These are phyloP conservation scores for Teleopsis dalmanni DNA, from an alignment of 1,140 invertebrate genomes.

Conservation along the genomic window DNA sequence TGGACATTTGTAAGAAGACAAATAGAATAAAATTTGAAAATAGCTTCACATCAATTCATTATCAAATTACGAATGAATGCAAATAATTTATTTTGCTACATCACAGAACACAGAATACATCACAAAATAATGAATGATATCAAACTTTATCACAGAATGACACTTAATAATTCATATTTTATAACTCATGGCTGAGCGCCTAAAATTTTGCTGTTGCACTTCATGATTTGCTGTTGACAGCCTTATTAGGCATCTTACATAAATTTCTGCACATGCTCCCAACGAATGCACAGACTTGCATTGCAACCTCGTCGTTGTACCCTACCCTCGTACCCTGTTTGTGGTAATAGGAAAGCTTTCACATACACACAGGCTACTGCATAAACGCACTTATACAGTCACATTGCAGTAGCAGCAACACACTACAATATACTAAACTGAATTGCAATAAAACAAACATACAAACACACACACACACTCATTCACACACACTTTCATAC, in stretches of 20 bases:
- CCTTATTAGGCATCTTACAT: slow-evolving; percentile 36
- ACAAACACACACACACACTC: background rate
- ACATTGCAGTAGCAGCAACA: background rate
- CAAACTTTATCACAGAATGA: slow-evolving; percentile 4
- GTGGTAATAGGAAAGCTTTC: background rate
- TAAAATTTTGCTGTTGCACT: too few relatives aligned
- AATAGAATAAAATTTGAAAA: too few relatives aligned
- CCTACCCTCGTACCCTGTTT: background rate
- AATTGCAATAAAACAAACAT: too few relatives aligned
- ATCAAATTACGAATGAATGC: too few relatives aligned
- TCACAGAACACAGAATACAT: too few relatives aligned
- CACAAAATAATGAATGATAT: too few relatives aligned
- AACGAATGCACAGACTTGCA: background rate
- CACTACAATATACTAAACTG: too few relatives aligned
- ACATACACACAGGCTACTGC: background rate
- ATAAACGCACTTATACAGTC: background rate
- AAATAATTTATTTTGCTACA: too few relatives aligned
- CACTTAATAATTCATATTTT: slow-evolving; percentile 9
- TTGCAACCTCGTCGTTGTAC: background rate
- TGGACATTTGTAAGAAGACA: too few relatives aligned
- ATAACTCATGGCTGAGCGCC: too few relatives aligned
- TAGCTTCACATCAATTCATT: too few relatives aligned
- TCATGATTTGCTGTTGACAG: slow-evolving; percentile 31
- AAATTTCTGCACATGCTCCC: too few relatives aligned
- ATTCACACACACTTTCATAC: background rate